phyloP scores from a whole-genome alignment of 2,113 vertebrate genomes.

The Tiliqua scincoides region DNA sequence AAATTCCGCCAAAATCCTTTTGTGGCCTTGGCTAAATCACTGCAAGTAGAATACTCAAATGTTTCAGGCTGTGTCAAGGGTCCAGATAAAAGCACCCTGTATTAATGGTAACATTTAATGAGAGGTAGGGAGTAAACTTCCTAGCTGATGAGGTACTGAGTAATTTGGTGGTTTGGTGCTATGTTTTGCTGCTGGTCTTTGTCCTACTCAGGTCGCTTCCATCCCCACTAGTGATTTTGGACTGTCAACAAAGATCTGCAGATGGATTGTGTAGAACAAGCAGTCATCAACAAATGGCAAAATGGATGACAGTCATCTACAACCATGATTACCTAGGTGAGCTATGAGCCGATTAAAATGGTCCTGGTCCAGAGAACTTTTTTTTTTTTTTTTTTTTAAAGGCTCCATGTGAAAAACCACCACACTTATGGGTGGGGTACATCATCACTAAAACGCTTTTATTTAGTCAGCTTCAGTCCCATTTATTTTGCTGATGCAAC shows the following conservation, averaged over 20 bases:
- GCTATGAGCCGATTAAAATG: too few species aligned
- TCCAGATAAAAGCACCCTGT: background rate
- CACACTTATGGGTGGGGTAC: background rate
- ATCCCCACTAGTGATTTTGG: background rate
- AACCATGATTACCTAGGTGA: background rate
- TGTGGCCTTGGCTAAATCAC: background rate
- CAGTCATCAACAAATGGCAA: background rate
- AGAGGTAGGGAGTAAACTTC: background rate
- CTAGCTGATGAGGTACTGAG: background rate
- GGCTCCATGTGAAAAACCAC: background rate
- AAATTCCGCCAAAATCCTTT: background rate
- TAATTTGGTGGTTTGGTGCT: background rate
- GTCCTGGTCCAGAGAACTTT: background rate
- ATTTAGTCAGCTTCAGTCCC: background rate
- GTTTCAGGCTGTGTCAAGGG: background rate
- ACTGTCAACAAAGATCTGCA: background rate
- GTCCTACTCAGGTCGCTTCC: background rate
- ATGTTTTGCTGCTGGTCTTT: background rate
- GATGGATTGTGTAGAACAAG: background rate
- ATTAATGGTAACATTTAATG: background rate
- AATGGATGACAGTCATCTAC: background rate
- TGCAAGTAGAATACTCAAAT: background rate
- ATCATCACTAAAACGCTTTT: background rate
- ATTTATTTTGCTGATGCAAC: background rate
- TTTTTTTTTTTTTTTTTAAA: background rate